These are phyloP conservation scores for Malthinus seriepunctatus DNA, from an alignment of 2,888 invertebrate species.

Conservation along the genomic window DNA sequence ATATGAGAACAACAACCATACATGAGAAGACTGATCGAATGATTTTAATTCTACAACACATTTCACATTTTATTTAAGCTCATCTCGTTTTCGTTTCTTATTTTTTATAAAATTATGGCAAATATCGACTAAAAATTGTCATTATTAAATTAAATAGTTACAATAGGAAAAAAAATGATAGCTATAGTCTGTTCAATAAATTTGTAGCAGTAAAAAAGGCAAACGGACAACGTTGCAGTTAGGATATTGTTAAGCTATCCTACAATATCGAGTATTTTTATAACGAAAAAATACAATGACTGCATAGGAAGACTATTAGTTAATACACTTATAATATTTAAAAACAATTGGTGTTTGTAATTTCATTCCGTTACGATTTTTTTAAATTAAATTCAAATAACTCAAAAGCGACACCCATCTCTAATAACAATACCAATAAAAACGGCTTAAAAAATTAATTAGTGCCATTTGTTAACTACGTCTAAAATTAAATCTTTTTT, in stretches of 20 bases:
- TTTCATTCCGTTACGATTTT: neutral
- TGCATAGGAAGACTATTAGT: constrained; percentile 42
- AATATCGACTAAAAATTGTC: too few species aligned
- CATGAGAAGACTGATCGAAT: too few species aligned
- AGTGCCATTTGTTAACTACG: constrained; percentile 14
- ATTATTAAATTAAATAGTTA: too few species aligned
- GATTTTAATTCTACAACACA: too few species aligned
- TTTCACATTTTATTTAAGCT: too few species aligned
- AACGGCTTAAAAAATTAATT: constrained; percentile 20
- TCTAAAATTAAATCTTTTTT: neutral
- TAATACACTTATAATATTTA: constrained; percentile 34
- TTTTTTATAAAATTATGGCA: too few species aligned
- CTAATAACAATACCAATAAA: neutral
- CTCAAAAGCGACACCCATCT: neutral
- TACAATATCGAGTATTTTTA: constrained; percentile 41
- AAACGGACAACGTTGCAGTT: constrained; percentile 45
- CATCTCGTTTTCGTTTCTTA: too few species aligned
- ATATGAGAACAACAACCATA: too few species aligned
- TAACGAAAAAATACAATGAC: constrained; percentile 49
- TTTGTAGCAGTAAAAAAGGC: constrained; percentile 32
- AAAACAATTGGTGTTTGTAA: neutral
- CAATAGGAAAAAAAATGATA: neutral
- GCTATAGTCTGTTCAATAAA: constrained; percentile 26
- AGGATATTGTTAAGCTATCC: constrained; percentile 44
- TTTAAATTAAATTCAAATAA: neutral